Evolutionary conservation across 1,140 invertebrate genomes (phyloP).

Genomic region (Mizuhopecten yessoensis): DNA sequence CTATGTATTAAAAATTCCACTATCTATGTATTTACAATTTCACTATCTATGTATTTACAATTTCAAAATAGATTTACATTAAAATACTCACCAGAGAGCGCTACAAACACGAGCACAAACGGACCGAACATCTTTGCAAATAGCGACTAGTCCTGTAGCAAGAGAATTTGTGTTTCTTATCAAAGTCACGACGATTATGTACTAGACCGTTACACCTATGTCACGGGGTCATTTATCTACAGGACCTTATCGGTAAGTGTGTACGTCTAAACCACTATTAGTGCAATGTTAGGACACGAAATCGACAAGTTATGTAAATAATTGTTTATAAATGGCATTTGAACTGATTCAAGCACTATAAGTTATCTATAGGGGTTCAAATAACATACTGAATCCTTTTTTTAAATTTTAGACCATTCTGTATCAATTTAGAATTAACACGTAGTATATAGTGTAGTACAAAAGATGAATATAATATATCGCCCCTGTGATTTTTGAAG

Average conservation of each 20-base stretch:
- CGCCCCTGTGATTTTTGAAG: too few species aligned
- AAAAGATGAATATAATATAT: too few species aligned
- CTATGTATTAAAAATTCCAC: too few species aligned
- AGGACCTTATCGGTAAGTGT: neutral
- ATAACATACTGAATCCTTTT: too few species aligned
- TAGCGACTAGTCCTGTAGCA: neutral
- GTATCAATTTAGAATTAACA: too few species aligned
- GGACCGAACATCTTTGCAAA: neutral
- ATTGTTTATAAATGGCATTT: neutral
- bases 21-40: too few species aligned
- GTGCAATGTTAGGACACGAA: neutral
- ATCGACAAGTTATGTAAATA: neutral
- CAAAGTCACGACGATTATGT: neutral
- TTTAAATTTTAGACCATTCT: too few species aligned
- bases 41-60: too few species aligned
- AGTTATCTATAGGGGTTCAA: too few species aligned
- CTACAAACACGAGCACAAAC: neutral
- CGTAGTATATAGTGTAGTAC: too few species aligned
- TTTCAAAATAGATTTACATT: too few species aligned
- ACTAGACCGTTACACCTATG: neutral
- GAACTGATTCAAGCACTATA: neutral
- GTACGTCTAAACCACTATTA: neutral
- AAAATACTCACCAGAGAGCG: neutral
- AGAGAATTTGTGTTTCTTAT: neutral
- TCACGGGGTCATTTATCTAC: neutral